Percentiles rank a stretch among this genome's conserved stretches.
phyloP scores from a whole-genome alignment of 2,888 invertebrate genomes.

The Deilephila elpenor region DNA sequence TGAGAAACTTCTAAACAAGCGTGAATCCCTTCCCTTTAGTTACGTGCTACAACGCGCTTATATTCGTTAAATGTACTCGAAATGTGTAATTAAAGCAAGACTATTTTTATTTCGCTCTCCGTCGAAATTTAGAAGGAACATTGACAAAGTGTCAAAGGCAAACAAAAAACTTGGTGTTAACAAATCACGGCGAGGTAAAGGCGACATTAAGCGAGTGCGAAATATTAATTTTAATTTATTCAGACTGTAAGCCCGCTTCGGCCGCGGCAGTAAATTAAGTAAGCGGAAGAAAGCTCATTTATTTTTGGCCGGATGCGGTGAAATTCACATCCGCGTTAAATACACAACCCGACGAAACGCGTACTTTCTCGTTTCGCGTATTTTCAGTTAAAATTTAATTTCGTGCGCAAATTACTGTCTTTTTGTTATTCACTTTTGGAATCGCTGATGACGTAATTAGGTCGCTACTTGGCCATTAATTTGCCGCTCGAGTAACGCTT shows the following conservation, averaged over 20 bases:
- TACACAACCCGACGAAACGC: slow-evolving; percentile 76
- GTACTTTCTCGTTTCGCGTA: slow-evolving; percentile 74
- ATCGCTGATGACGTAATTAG: slow-evolving; percentile 73
- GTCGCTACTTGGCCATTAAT: slow-evolving; percentile 66
- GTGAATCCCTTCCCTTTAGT: background rate
- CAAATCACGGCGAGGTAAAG: slow-evolving; percentile 68
- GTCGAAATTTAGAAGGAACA: slow-evolving; percentile 14
- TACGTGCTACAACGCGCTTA: background rate
- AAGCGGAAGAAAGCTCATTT: slow-evolving; percentile 84
- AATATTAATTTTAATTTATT: slow-evolving; percentile 82
- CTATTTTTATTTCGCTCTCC: background rate
- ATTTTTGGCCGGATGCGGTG: slow-evolving; percentile 83
- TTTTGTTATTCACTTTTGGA: slow-evolving; percentile 80
- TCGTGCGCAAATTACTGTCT: slow-evolving; percentile 77
- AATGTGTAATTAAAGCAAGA: slow-evolving; percentile 6
- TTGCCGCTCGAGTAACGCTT: slow-evolving; percentile 63
- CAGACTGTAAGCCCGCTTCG: slow-evolving; percentile 69
- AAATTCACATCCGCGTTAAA: slow-evolving; percentile 83
- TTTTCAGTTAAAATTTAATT: slow-evolving; percentile 82
- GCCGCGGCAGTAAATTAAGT: slow-evolving; percentile 80
- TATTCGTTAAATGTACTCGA: background rate
- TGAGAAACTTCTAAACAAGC: slow-evolving; percentile 3
- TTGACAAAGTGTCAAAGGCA: slow-evolving; percentile 30
- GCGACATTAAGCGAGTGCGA: slow-evolving; percentile 71
- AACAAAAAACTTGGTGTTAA: slow-evolving; percentile 63